phyloP scores from a whole-genome alignment of 2,797 vertebrate species.

The Amazona ochrocephala region DNA sequence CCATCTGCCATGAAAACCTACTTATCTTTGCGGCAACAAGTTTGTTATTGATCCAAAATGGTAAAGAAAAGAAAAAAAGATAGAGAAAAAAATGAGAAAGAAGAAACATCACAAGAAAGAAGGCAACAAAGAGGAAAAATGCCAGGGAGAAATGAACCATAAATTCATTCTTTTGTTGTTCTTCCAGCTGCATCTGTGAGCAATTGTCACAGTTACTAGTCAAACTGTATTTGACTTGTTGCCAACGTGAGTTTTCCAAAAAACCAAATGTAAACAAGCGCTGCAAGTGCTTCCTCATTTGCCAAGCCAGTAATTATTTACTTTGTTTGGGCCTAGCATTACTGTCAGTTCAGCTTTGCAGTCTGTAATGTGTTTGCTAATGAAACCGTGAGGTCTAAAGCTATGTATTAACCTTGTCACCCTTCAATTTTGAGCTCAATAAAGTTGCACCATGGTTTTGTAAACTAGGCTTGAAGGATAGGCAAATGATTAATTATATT shows the following conservation, averaged over 20 bases:
- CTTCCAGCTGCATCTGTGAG: slow-evolving; percentile 85
- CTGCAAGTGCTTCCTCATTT: slow-evolving; percentile 82
- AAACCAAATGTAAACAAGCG: slow-evolving; percentile 87
- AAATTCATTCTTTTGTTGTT: slow-evolving; percentile 83
- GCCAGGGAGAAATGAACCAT: slow-evolving; percentile 73
- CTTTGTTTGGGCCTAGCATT: slow-evolving; percentile 83
- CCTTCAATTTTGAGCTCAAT: slow-evolving; percentile 84
- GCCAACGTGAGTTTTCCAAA: slow-evolving; percentile 82
- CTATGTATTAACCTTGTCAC: slow-evolving; percentile 82
- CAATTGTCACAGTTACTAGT: slow-evolving; percentile 89
- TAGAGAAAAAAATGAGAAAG: slow-evolving; percentile 42
- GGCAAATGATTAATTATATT: slow-evolving; percentile 83
- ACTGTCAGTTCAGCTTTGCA: slow-evolving; percentile 82
- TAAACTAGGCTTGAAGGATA: slow-evolving; percentile 80
- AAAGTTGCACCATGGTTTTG: slow-evolving; percentile 81
- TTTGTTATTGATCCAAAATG: slow-evolving; percentile 80
- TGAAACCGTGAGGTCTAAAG: slow-evolving; percentile 84
- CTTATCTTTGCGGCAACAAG: slow-evolving; percentile 76
- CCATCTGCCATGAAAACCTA: slow-evolving; percentile 79
- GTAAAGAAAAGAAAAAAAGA: not conserved
- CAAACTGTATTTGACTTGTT: slow-evolving; percentile 83
- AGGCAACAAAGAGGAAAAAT: slow-evolving; percentile 79
- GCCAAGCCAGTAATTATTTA: slow-evolving; percentile 84
- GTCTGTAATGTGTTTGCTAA: slow-evolving; percentile 83
- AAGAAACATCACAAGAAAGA: slow-evolving; percentile 33